Percentiles rank a stretch among this genome's conserved stretches.
These are phyloP conservation scores for Tenthredo mesomela DNA, from an alignment of 2,888 invertebrate genomes.

Conservation along the genomic window DNA sequence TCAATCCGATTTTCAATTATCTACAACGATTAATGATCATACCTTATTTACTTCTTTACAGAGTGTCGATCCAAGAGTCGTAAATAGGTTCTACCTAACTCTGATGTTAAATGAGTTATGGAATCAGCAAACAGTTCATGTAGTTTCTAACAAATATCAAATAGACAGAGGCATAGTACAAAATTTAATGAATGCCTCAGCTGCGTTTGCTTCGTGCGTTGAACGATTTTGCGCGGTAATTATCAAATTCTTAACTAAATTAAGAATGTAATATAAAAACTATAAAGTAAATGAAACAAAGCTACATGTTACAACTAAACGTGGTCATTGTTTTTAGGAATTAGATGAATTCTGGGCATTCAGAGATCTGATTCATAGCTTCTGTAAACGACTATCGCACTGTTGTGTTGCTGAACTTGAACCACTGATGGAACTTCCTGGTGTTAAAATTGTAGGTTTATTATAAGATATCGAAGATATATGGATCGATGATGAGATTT, in stretches of 20 bases:
- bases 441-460: conserved; percentile 87
- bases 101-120: conserved; percentile 91
- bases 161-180: conserved; percentile 91
- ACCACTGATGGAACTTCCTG: conserved; percentile 92
- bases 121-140: conserved; percentile 83
- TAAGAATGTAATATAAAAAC: neutral
- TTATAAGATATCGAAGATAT: neutral
- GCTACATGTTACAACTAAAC: neutral
- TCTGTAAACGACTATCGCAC: conserved; percentile 88
- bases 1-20: neutral
- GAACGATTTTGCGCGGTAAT: conserved; percentile 87
- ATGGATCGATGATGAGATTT: neutral
- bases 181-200: conserved; percentile 85
- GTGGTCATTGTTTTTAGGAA: conserved; percentile 77
- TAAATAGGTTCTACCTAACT: conserved; percentile 91
- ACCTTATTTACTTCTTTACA: conserved; percentile 65
- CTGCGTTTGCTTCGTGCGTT: conserved; percentile 88
- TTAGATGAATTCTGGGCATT: conserved; percentile 91
- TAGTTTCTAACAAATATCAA: conserved; percentile 85
- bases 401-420: conserved; percentile 90
- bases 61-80: conserved; percentile 82
- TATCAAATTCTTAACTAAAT: conserved; percentile 8
- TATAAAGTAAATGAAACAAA: neutral
- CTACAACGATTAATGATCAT: conserved; percentile 44
- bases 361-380: conserved; percentile 86